Evolutionary conservation across 1,140 invertebrate species (phyloP), one percentile per base, ranked within the genome.

Genomic region (Drosophila kepulauana): DNA sequence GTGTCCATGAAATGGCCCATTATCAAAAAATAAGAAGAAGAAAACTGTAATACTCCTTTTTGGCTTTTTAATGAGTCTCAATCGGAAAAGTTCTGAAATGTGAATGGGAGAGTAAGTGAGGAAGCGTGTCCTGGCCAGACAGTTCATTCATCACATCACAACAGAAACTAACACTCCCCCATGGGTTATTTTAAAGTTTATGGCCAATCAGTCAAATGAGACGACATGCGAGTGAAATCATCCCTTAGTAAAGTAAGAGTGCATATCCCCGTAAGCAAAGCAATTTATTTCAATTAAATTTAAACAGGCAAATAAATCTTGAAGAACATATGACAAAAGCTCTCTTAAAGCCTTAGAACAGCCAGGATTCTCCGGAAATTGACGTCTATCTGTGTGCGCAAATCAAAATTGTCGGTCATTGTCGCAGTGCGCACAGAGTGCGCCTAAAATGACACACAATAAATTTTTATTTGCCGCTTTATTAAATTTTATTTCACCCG

Each of bases 401-500:
- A 87, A 87, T 67, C 68, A 69, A 88, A 76, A 81, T 71, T 78
- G 74, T 78, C 75, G 69, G 81, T 86, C 81, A 85, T 85, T 67
- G 79, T 71, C 84, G 76, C 79, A 82, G 16, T 86, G 82, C 59
- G 56, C 38, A 33, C 43, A 35, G 59, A 49, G 59, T 25, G 3
- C 69, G 84, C 81, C 81, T 84, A 81, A 90, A 89, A 89, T 89
- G 81, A 75, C 85, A 85, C 56, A 85, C 81, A 85, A 90, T 89
- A 90, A 89, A 89, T 89, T 89, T 89, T 81, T 85, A 89, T 89
- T 89, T 81, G 85, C 57, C 69, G 82, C 67, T 89, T 89, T 89
- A 89, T 89, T 89, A 89, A 81, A 89, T 89, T 89, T 85, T 81
- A 88, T 86, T 86, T 76, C 43, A 54, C 70, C 45, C 67, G 33